A percentile compares a stretch with the other conserved stretches of the same genome.
Evolutionary conservation across 53 echinoderm and acorn worm genomes (phyloP).

Genomic region (Crossaster papposus): DNA sequence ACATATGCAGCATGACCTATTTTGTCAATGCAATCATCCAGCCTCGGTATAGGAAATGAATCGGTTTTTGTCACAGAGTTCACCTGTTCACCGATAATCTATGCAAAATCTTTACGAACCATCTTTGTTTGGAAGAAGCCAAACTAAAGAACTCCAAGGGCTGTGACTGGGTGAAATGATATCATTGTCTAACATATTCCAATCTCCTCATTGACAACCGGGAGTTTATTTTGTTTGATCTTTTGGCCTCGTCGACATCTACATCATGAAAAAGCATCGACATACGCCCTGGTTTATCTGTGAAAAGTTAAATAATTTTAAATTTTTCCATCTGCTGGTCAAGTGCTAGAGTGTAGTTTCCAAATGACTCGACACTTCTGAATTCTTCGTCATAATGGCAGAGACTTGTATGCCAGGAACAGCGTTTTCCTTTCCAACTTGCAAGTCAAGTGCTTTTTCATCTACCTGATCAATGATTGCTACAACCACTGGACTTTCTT

Average conservation of each 20-base stretch:
- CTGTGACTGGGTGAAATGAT: constrained; percentile 48
- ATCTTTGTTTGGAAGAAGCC: constrained; percentile 23
- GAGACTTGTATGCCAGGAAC: background rate
- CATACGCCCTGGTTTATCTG: constrained; percentile 61
- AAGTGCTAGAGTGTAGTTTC: constrained; percentile 26
- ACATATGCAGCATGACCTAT: constrained; percentile 51
- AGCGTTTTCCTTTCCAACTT: background rate
- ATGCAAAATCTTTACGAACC: constrained; percentile 56
- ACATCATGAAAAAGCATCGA: constrained; percentile 56
- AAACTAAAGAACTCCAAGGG: constrained; percentile 55
- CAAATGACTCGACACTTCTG: constrained; percentile 52
- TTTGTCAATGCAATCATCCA: constrained; percentile 65
- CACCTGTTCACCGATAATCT: constrained; percentile 65
- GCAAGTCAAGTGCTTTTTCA: background rate
- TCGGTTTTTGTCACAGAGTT: constrained; percentile 61
- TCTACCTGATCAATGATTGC: background rate
- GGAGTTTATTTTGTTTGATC: constrained; percentile 60
- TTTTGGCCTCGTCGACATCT: constrained; percentile 63
- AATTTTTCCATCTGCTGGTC: constrained; percentile 36
- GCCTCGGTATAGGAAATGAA: constrained; percentile 57
- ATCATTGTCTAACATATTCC: constrained; percentile 52
- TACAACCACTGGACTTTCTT: background rate
- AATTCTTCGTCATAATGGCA: constrained; percentile 33
- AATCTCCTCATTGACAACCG: constrained; percentile 32
- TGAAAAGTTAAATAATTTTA: constrained; percentile 50